Conservation (phyloP, 2,113 vertebrate genomes). For the Eleginops maclovinus region DNA sequence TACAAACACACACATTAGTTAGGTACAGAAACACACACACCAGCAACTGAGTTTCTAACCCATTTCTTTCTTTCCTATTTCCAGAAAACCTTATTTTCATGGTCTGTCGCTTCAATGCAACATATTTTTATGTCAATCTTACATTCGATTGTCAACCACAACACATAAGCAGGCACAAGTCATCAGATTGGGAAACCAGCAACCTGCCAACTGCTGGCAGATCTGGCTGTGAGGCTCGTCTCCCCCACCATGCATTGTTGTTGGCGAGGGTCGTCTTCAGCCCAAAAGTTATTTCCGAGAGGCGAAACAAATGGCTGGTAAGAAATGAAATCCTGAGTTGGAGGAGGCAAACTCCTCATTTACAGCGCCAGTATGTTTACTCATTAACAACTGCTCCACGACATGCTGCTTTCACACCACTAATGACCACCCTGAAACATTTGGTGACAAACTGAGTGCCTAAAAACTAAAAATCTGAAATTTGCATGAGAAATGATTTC, state of each 20-base stretch:
- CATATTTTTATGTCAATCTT: slow-evolving; percentile 10
- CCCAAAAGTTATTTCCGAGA: slow-evolving; percentile 28
- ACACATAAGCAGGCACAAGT: slow-evolving; percentile 30
- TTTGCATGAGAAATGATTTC: background rate
- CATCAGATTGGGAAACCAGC: slow-evolving; percentile 45
- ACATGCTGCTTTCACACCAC: slow-evolving; percentile 10
- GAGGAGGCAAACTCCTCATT: slow-evolving; percentile 3
- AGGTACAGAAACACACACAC: too few species aligned
- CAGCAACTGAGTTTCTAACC: background rate
- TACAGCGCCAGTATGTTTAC: background rate
- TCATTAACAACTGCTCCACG: slow-evolving; percentile 11
- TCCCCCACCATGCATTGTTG: slow-evolving; percentile 25
- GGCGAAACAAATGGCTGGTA: slow-evolving; percentile 15
- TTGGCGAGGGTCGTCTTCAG: slow-evolving; percentile 12
- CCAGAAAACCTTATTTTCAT: slow-evolving; percentile 30
- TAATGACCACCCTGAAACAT: slow-evolving; percentile 6
- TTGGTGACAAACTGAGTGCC: background rate
- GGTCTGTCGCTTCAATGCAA: background rate
- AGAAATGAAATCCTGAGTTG: slow-evolving; percentile 13
- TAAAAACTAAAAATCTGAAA: background rate
- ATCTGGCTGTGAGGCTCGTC: slow-evolving; percentile 19
- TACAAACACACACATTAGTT: too few species aligned
- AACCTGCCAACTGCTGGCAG: slow-evolving; percentile 51
- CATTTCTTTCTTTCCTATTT: background rate
- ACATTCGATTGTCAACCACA: slow-evolving; percentile 51